These are phyloP conservation scores for Dipodomys ordii DNA, from an alignment of 2,113 vertebrate genomes.

Conservation along the genomic window DNA sequence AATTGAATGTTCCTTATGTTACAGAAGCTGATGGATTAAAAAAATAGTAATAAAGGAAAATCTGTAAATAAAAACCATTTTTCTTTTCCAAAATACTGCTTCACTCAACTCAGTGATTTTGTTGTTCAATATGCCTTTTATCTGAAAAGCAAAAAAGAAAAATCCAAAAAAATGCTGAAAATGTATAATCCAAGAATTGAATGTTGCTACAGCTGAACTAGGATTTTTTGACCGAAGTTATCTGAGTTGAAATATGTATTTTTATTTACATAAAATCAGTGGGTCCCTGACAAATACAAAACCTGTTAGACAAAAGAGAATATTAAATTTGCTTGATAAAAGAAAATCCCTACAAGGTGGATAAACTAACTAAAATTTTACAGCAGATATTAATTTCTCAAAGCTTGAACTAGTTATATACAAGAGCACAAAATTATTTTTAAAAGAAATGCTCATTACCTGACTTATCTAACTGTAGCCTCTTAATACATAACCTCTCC, in stretches of 20 bases:
- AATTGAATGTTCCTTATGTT: background rate
- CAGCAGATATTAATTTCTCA: background rate
- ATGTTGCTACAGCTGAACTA: background rate
- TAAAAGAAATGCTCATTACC: no score
- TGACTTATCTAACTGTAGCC: no score
- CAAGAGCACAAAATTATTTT: background rate
- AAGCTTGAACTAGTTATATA: background rate
- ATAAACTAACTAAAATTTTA: background rate
- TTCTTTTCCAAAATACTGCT: background rate
- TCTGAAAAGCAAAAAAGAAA: background rate
- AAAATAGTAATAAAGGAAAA: background rate
- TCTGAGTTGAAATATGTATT: background rate
- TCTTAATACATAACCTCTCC: no score
- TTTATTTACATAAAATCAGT: background rate
- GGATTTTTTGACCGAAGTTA: background rate
- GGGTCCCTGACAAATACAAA: background rate
- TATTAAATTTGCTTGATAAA: background rate
- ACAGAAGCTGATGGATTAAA: background rate
- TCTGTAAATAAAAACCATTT: background rate
- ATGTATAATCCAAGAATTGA: background rate
- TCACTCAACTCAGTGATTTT: background rate
- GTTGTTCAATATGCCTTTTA: background rate
- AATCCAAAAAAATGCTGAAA: background rate
- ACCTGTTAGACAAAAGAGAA: background rate
- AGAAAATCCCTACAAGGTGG: accelerated